Evolutionary conservation across 1,140 invertebrate species (phyloP).

Genomic region (Euglossa dilemma): DNA sequence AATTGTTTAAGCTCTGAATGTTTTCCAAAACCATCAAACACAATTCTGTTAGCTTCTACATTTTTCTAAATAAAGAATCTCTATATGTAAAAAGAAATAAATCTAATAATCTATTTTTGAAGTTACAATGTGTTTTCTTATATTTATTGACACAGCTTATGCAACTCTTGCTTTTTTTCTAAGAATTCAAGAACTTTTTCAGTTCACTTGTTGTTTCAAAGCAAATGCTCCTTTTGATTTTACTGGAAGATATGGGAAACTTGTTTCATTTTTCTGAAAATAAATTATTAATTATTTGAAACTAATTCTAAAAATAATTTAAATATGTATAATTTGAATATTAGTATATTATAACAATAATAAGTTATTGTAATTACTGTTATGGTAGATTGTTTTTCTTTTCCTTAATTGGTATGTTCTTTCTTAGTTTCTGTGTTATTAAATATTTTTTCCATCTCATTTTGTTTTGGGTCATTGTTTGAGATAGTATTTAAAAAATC

Average conservation of each 20-base stretch:
- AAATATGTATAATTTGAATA: background rate
- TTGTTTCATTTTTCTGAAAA: slow-evolving; percentile 46
- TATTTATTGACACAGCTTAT: background rate
- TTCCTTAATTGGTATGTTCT: background rate
- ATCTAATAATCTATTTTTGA: background rate
- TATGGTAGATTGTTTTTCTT: background rate
- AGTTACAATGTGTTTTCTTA: background rate
- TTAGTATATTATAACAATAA: slow-evolving; percentile 3
- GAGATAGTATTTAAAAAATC: background rate
- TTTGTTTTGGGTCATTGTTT: too few relatives aligned
- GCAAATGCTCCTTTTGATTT: slow-evolving; percentile 56
- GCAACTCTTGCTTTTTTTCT: slow-evolving; percentile 51
- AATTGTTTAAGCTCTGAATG: slow-evolving; percentile 73
- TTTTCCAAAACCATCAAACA: slow-evolving; percentile 76
- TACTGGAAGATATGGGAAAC: slow-evolving; percentile 59
- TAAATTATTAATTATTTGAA: background rate
- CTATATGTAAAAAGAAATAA: background rate
- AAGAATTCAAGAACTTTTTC: slow-evolving; percentile 40
- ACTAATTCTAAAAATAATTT: background rate
- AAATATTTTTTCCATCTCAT: background rate
- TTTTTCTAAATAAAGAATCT: slow-evolving; percentile 31
- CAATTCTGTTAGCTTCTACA: slow-evolving; percentile 27
- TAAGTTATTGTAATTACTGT: slow-evolving; percentile 9
- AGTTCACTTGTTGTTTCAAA: slow-evolving; percentile 12
- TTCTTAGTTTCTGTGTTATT: background rate